A percentile compares a stretch with the other conserved stretches of the same genome.
Conservation (phyloP, 2,888 invertebrate genomes). For the Tipula lateralis region DNA sequence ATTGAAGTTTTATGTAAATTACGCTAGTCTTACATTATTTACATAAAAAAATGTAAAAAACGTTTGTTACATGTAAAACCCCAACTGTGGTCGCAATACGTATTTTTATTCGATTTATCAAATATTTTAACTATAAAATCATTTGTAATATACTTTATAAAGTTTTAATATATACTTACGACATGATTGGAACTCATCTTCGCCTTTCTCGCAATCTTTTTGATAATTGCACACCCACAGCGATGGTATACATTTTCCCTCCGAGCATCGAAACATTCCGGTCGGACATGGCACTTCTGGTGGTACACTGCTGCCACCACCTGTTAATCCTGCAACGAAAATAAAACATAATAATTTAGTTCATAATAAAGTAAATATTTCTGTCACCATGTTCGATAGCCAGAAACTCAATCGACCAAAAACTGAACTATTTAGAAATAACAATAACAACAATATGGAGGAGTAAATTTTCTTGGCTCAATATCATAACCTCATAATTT, state of each 20-base stretch:
- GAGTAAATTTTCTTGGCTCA: not conserved
- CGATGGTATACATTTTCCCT: conserved; percentile 81
- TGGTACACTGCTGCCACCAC: conserved; percentile 40
- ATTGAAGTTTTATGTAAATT: too few relatives aligned
- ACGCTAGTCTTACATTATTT: too few relatives aligned
- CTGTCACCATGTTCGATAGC: not conserved
- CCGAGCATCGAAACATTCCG: conserved; percentile 76
- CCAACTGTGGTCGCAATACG: too few relatives aligned
- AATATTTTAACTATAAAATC: too few relatives aligned
- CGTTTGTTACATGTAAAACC: too few relatives aligned
- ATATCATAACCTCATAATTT: conserved; percentile 6
- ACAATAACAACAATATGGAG: not conserved
- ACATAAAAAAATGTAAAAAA: too few relatives aligned
- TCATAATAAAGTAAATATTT: not conserved
- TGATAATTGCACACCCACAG: conserved; percentile 91
- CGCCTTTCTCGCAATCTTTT: conserved; percentile 87
- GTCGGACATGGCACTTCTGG: conserved; percentile 57
- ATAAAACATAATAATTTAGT: not conserved
- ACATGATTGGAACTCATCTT: conserved; percentile 85
- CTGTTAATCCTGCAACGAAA: conserved; percentile 31
- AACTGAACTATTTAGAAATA: not conserved
- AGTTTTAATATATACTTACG: conserved; percentile 77
- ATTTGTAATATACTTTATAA: too few relatives aligned
- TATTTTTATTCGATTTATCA: too few relatives aligned
- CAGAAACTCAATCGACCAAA: not conserved